Evolutionary conservation across 2,113 vertebrate species (phyloP).

Genomic region (Neotoma lepida): DNA sequence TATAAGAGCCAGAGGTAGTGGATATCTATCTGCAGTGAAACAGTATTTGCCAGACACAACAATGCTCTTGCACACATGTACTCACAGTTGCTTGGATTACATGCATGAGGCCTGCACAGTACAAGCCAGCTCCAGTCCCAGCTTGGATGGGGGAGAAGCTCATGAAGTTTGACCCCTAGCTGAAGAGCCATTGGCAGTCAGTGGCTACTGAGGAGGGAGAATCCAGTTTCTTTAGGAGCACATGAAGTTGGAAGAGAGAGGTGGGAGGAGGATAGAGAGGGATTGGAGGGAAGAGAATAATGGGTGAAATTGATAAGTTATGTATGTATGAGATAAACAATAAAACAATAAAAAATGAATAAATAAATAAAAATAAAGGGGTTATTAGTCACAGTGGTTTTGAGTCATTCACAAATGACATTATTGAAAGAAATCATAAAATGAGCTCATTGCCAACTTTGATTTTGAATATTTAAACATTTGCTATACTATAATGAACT

Average conservation of each 20-base stretch:
- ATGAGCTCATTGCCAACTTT: background rate
- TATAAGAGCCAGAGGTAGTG: background rate
- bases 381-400: slow-evolving; percentile 6
- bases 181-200: background rate
- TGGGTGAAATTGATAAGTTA: background rate
- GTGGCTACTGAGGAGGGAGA: background rate
- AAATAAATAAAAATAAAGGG: background rate
- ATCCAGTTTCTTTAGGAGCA: background rate
- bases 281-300: background rate
- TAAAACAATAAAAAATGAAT: background rate
- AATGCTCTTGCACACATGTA: background rate
- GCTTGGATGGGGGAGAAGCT: background rate
- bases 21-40: background rate
- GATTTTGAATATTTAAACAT: background rate
- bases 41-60: background rate
- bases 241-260: background rate
- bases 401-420: slow-evolving; percentile 43
- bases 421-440: slow-evolving; percentile 29
- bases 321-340: background rate
- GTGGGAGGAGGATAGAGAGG: background rate
- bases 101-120: background rate
- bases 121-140: background rate
- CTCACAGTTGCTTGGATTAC: background rate
- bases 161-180: background rate
- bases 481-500: background rate